A percentile compares a stretch with the other conserved stretches of the same genome.
Conservation (phyloP, 2,888 invertebrate species). For the Dinocampus coccinellae region DNA sequence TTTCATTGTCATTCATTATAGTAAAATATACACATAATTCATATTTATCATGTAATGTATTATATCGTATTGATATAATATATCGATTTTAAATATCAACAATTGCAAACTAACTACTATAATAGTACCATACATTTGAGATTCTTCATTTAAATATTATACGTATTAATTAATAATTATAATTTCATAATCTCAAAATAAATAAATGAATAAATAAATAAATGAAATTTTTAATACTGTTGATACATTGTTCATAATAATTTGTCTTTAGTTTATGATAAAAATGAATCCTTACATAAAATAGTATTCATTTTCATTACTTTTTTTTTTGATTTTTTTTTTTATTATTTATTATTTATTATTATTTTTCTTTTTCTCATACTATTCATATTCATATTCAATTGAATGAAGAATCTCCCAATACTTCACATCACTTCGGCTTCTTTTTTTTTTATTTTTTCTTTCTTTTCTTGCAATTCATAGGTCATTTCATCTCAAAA, state of each 20-base stretch:
- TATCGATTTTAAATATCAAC: constrained; percentile 58
- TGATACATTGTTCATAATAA: neutral
- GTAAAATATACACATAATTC: constrained; percentile 62
- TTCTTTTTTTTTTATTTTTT: constrained; percentile 9
- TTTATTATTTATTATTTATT: no score
- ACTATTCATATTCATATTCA: no score
- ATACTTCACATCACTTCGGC: constrained; percentile 1
- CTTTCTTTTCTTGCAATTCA: no score
- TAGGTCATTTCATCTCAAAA: constrained; percentile 16
- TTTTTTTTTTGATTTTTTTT: no score
- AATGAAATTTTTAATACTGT: no score
- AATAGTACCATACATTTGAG: constrained; percentile 42
- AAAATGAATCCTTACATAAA: neutral
- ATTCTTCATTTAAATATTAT: constrained; percentile 4
- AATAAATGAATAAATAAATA: neutral
- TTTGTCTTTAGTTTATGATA: neutral
- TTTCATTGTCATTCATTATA: constrained; percentile 54
- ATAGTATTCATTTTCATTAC: neutral
- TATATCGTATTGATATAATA: constrained; percentile 57
- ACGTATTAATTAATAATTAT: neutral
- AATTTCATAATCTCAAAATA: neutral
- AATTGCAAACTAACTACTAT: constrained; percentile 57
- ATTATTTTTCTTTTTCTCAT: no score
- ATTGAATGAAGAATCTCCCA: constrained; percentile 26
- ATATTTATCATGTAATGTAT: constrained; percentile 56